These are phyloP conservation scores for Trialeurodes vaporariorum DNA, from an alignment of 1,140 invertebrate species.

Conservation along the genomic window DNA sequence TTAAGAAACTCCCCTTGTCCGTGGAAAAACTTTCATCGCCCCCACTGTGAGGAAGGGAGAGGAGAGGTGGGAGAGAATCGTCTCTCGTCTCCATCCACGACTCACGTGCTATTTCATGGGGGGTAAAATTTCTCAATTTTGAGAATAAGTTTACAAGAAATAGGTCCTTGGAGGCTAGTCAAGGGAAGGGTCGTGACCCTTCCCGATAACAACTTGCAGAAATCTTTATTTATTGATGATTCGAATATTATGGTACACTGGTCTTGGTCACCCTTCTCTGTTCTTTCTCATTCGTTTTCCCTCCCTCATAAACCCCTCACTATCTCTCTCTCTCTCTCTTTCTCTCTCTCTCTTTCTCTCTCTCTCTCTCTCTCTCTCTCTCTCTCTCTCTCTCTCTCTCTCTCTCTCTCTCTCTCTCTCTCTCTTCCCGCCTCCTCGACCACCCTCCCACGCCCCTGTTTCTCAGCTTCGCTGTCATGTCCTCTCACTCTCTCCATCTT, in stretches of 20 bases:
- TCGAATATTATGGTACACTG: neutral
- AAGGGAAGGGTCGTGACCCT: neutral
- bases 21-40: neutral
- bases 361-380: neutral
- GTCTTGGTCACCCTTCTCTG: neutral
- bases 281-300: neutral
- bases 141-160: neutral
- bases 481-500: neutral
- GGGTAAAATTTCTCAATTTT: neutral
- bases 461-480: no score
- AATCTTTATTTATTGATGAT: conserved; percentile 1
- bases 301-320: no score
- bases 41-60: neutral
- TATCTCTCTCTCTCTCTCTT: neutral
- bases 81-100: neutral
- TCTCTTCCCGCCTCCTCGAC: neutral
- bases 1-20: neutral
- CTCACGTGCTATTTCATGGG: neutral
- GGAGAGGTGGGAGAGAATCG: neutral
- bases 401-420: neutral
- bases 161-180: neutral
- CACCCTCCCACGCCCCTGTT: no score
- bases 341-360: neutral
- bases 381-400: neutral
- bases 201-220: neutral